Conservation (phyloP, 1,140 invertebrate genomes). For the Calosoma granatense region DNA sequence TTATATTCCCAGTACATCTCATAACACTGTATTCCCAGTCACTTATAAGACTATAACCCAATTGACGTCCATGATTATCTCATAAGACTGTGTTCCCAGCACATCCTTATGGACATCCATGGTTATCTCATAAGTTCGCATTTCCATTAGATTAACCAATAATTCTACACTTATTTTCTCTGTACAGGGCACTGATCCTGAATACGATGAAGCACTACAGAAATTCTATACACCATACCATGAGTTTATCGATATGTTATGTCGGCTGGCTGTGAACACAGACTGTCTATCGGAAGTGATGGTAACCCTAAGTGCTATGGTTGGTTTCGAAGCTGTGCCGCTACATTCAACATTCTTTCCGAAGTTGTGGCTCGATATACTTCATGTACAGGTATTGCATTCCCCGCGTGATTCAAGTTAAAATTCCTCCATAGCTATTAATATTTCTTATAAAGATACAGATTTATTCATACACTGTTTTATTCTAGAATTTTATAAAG, state of each 20-base stretch:
- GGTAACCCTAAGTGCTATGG: constrained; percentile 71
- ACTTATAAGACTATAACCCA: no score
- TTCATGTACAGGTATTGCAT: constrained; percentile 61
- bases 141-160: no score
- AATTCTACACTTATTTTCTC: no score
- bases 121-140: no score
- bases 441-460: constrained; percentile 9
- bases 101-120: no score
- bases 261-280: constrained; percentile 74
- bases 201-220: constrained; percentile 65
- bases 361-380: constrained; percentile 73
- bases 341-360: constrained; percentile 75
- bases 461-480: neutral
- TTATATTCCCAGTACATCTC: no score
- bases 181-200: constrained; percentile 59
- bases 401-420: no score
- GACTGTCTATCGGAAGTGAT: constrained; percentile 68
- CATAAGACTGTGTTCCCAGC: no score
- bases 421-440: constrained; percentile 13
- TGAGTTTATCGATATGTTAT: constrained; percentile 76
- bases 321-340: constrained; percentile 76
- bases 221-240: constrained; percentile 78
- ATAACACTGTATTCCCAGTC: no score
- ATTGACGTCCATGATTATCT: no score
- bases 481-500: no score